phyloP scores from a whole-genome alignment of 1,140 invertebrate genomes.

The Eueides isabella region DNA sequence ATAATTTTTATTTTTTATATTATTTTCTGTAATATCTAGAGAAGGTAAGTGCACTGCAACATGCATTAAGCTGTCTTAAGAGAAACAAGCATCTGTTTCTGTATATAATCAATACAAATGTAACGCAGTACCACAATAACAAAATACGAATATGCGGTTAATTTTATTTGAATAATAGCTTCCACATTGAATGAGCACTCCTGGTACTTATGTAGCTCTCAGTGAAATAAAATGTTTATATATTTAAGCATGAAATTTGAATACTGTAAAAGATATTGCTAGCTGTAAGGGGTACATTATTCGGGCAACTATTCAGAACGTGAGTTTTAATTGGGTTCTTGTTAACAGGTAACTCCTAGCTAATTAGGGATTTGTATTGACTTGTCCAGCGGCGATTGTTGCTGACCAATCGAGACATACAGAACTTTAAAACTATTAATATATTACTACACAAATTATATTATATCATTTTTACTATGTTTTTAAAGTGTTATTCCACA shows the following conservation, averaged over 20 bases:
- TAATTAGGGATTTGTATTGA: constrained; percentile 73
- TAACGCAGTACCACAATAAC: not conserved
- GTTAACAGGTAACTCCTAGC: constrained; percentile 55
- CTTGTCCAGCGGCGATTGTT: constrained; percentile 60
- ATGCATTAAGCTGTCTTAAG: not conserved
- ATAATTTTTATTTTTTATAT: too few species aligned
- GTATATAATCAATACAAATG: not conserved
- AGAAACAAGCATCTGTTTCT: not conserved
- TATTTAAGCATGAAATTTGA: not conserved
- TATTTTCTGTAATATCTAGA: too few species aligned
- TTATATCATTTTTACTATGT: too few species aligned
- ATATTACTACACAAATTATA: not conserved
- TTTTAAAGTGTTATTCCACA: too few species aligned
- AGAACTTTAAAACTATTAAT: constrained; percentile 6
- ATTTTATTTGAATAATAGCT: not conserved
- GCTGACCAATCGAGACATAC: constrained; percentile 66
- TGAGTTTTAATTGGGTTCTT: constrained; percentile 70
- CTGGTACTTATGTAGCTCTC: not conserved
- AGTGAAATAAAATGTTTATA: not conserved
- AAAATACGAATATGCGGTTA: not conserved
- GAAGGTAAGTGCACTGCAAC: not conserved
- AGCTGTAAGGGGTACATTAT: constrained; percentile 39
- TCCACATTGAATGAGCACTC: not conserved
- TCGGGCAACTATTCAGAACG: constrained; percentile 65
- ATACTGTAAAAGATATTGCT: not conserved